Base-by-base conservation (phyloP, 2,888 invertebrate species). In the Athripsodes cinereus region DNA sequence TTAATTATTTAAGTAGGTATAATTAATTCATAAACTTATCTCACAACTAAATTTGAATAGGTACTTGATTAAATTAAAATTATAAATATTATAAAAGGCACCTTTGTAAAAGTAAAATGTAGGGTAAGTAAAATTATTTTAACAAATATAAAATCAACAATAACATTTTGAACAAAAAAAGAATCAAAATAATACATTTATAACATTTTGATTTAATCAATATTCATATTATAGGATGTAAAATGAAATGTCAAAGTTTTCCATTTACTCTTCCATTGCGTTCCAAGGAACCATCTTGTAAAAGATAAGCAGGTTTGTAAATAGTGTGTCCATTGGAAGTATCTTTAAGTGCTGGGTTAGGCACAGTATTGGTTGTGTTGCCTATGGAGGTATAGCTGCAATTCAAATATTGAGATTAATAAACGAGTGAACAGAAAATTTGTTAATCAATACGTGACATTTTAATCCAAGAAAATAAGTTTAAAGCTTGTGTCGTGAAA, bases 321-420 rank as follows among this genome's bases (percentile, higher is more conserved):
- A 71, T 66, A 60, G 67, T 70, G 35, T 74, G 83, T 67, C 70
- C 72, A 22, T 62, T 67, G 0, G 65, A 58, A 66, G 83, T 81
- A 16, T 71, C 70, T 40, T 78, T 74, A 58, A 94, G 74, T 35
- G 83, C 76, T 0, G 90, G 88, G 78, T 96, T 96, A 1, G 85
- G 88, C 61, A 81, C 72, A 0, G 96, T 96, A 71, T 93, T 92
- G 44, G 81, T 78, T 60, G 81, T 80, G 69, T 88, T 88, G 52
- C 95, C 96, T 66, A 96, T 79, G 22, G 96, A 96, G 0, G 96
- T 95, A 70, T 89, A 95, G 44, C 87, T 87, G 72, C 3, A 68
- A 59, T 13, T 3, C 40, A 40, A 40, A 40, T 35, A 18, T 48
- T 57, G 11, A 1, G 31, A 34, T 8, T 13, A 18, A 8, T 8